phyloP scores from a whole-genome alignment of 1,140 invertebrate genomes.

The Hypothenemus hampei region DNA sequence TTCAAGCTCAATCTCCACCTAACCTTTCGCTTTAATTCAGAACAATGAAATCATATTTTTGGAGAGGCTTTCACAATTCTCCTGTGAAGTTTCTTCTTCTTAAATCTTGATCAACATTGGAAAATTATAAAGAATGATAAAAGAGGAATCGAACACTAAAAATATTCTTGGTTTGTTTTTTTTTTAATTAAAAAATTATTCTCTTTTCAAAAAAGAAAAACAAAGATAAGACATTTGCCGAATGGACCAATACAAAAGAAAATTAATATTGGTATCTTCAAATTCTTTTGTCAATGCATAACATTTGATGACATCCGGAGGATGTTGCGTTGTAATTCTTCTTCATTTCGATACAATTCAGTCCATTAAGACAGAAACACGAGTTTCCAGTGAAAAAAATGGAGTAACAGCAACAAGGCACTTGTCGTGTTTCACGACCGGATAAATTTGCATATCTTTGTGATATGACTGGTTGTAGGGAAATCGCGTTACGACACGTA shows the following conservation, averaged over 20 bases:
- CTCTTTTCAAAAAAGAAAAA: background rate
- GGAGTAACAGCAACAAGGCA: constrained; percentile 4
- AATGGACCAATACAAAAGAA: background rate
- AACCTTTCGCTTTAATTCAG: background rate
- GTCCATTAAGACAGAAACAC: too few species aligned
- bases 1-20: constrained; percentile 17
- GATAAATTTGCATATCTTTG: constrained; percentile 16
- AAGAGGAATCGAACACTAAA: constrained; percentile 13
- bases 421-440: constrained; percentile 19
- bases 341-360: too few species aligned
- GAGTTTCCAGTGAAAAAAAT: too few species aligned
- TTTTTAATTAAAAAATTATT: constrained; percentile 22
- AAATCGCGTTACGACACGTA: constrained; percentile 6
- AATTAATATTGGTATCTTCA: too few species aligned
- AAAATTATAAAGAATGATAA: constrained; percentile 26
- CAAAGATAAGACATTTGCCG: too few species aligned
- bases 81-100: background rate
- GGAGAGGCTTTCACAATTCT: background rate
- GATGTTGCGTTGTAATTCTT: too few species aligned
- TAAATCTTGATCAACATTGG: constrained; percentile 29
- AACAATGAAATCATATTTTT: background rate
- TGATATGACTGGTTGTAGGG: background rate
- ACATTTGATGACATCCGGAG: too few species aligned
- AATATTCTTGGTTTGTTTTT: constrained; percentile 19
- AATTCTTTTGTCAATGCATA: too few species aligned